Percentiles rank a stretch among this genome's conserved stretches.
Conservation (phyloP, 2,888 invertebrate species). For the Platynereis dumerilii region DNA sequence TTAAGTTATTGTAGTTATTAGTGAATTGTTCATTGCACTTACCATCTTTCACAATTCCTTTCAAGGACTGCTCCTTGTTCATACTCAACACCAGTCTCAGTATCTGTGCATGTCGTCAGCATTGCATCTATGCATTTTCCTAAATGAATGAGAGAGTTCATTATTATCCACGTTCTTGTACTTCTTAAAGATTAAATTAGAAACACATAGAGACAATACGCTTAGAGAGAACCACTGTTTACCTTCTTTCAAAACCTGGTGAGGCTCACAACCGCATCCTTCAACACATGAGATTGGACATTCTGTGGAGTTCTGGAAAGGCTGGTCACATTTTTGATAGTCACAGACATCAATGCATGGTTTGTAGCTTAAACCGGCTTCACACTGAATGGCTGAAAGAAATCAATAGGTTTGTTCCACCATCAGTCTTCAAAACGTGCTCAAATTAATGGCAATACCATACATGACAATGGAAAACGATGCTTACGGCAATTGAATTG, state of each 20-base stretch:
- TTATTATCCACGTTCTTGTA: too few relatives aligned
- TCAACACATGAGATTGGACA: slow-evolving; percentile 16
- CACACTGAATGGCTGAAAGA: slow-evolving; percentile 38
- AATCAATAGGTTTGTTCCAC: too few relatives aligned
- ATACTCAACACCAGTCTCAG: slow-evolving; percentile 10
- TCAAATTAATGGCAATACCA: too few relatives aligned
- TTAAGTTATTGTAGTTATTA: too few relatives aligned
- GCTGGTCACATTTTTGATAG: slow-evolving; percentile 18
- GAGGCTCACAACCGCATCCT: too few relatives aligned
- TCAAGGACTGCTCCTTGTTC: too few relatives aligned
- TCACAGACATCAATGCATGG: slow-evolving; percentile 31
- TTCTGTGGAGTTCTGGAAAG: background rate
- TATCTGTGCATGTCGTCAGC: slow-evolving; percentile 19
- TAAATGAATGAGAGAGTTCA: slow-evolving; percentile 19
- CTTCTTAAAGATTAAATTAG: too few relatives aligned
- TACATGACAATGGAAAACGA: too few relatives aligned
- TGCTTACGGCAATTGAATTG: slow-evolving; percentile 76
- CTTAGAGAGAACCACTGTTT: too few relatives aligned
- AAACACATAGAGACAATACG: too few relatives aligned
- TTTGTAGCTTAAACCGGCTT: slow-evolving; percentile 27
- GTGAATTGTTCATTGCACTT: slow-evolving; percentile 13
- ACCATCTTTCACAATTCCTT: too few relatives aligned
- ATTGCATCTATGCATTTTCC: slow-evolving; percentile 9
- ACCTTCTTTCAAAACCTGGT: slow-evolving; percentile 38
- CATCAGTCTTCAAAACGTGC: too few relatives aligned